Evolutionary conservation across 2,888 invertebrate genomes (phyloP).

Genomic region (Heteromyza rotundicornis): DNA sequence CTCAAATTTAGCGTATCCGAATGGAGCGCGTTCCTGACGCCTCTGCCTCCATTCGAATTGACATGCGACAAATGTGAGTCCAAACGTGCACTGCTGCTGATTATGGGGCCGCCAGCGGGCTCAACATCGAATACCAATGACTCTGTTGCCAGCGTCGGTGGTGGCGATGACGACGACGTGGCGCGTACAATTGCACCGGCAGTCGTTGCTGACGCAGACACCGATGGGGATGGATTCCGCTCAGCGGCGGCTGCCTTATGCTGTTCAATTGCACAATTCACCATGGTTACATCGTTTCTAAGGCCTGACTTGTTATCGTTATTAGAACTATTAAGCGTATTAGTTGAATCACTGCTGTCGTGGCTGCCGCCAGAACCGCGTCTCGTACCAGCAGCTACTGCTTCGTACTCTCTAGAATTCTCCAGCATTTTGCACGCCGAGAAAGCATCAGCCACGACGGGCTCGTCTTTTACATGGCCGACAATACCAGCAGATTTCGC

Average conservation of each 20-base stretch:
- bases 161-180: background rate
- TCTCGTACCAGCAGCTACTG: constrained; percentile 12
- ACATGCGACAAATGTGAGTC: constrained; percentile 29
- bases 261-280: constrained; percentile 59
- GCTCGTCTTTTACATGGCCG: constrained; percentile 11
- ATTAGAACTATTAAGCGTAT: constrained; percentile 50
- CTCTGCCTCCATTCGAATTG: constrained; percentile 34
- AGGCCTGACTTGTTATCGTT: constrained; percentile 47
- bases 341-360: constrained; percentile 46
- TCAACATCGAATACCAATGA: background rate
- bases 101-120: background rate
- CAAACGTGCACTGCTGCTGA: constrained; percentile 38
- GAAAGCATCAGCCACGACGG: background rate
- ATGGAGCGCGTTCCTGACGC: constrained; percentile 69
- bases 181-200: background rate
- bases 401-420: constrained; percentile 25
- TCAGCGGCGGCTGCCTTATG: constrained; percentile 29
- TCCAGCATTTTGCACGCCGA: background rate
- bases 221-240: constrained; percentile 22
- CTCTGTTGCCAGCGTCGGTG: background rate
- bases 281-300: constrained; percentile 60
- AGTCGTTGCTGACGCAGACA: constrained; percentile 24
- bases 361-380: constrained; percentile 33
- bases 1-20: constrained; percentile 79
- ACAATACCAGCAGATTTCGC: constrained; percentile 30